These are phyloP conservation scores for Catharus minimus DNA, from an alignment of 2,113 vertebrate genomes.

Conservation along the genomic window DNA sequence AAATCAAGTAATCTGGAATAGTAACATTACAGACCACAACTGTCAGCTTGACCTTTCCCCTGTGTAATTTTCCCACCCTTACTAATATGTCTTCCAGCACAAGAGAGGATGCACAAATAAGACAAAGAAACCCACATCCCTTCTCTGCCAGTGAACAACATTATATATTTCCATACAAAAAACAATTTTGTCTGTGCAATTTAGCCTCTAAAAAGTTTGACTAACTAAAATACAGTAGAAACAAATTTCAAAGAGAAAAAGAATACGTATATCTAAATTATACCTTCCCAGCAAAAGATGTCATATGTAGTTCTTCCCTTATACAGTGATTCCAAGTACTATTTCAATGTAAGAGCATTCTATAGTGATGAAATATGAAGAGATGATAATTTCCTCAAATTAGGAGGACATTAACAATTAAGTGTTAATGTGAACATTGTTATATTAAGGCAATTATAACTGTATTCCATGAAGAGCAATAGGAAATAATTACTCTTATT, in stretches of 20 bases:
- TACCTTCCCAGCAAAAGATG: neutral
- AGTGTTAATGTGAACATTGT: constrained; percentile 71
- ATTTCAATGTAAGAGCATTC: constrained; percentile 47
- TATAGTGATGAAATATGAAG: constrained; percentile 69
- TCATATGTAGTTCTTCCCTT: neutral
- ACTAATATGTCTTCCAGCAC: constrained; percentile 61
- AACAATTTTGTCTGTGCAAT: neutral
- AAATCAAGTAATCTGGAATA: neutral
- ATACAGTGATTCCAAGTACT: constrained; percentile 3
- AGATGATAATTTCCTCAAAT: constrained; percentile 70
- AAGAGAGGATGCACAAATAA: constrained; percentile 34
- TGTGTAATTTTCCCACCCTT: constrained; percentile 37
- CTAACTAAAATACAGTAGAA: neutral
- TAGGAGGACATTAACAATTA: constrained; percentile 76
- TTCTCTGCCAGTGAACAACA: constrained; percentile 25
- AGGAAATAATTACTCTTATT: constrained; percentile 80
- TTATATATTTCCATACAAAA: neutral
- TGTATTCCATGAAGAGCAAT: constrained; percentile 75
- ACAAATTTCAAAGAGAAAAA: neutral
- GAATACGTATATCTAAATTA: neutral
- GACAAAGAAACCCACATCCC: constrained; percentile 6
- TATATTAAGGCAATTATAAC: constrained; percentile 77
- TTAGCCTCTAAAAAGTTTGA: neutral
- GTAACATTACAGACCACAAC: constrained; percentile 18
- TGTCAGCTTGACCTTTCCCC: constrained; percentile 35